These are phyloP conservation scores for Oceanodroma leucorhoa DNA, from an alignment of 2,797 vertebrate genomes.

Conservation along the genomic window DNA sequence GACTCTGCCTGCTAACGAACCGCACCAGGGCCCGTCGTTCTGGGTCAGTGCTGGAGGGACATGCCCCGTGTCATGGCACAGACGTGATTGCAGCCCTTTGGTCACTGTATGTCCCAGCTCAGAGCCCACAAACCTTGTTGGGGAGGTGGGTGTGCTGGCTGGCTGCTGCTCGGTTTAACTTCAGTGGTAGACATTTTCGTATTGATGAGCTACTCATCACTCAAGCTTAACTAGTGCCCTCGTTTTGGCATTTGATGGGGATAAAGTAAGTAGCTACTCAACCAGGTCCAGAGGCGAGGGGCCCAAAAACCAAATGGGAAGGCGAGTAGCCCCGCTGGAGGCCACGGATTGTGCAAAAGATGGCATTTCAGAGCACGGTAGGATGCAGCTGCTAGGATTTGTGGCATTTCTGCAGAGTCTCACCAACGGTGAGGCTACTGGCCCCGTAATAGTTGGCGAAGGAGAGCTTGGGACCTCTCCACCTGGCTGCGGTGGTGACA, in stretches of 20 bases:
- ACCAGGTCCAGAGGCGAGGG: not conserved
- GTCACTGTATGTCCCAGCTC: rapidly evolving
- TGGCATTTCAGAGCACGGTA: not conserved
- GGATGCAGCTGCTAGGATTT: not conserved
- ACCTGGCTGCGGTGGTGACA: rapidly evolving
- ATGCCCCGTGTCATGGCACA: rapidly evolving
- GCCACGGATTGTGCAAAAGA: rapidly evolving
- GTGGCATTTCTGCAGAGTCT: not conserved
- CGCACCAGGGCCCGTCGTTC: not conserved
- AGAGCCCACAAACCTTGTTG: not conserved
- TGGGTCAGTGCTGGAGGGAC: not conserved
- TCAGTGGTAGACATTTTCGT: not conserved
- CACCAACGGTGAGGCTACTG: rapidly evolving
- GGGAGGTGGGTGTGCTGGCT: not conserved
- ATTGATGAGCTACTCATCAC: not conserved
- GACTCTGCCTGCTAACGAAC: not conserved
- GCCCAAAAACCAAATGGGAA: not conserved
- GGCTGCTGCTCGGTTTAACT: not conserved
- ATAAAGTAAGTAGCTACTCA: not conserved
- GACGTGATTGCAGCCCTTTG: not conserved
- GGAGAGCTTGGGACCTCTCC: not conserved
- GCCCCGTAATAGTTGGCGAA: rapidly evolving
- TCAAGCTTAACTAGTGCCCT: not conserved
- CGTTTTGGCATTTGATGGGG: not conserved
- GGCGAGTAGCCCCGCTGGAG: rapidly evolving